Evolutionary conservation across 2,888 invertebrate genomes (phyloP), one percentile per base, ranked within the genome.

Genomic region (Prionchulus punctatus): DNA sequence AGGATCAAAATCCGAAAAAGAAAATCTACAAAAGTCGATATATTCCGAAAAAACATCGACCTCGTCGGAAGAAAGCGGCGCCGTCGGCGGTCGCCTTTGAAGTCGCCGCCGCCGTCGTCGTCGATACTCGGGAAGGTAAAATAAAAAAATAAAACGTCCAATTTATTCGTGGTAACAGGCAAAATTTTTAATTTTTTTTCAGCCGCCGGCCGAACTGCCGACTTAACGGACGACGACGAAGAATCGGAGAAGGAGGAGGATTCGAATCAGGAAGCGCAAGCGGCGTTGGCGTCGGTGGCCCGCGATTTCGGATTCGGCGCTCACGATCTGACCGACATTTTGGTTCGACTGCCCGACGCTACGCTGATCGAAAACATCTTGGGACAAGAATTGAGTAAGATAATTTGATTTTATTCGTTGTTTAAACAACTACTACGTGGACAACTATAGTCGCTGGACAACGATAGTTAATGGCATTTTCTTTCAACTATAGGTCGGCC

Each of bases 241-340:
- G 7, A 7, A 28, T 4, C 50, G 27, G 50, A 28, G 26, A 21
- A 49, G 4, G 50, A 49, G 28, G 50, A 26, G 28, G 26, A 23
- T 23, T 45, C 45, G 45, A 45, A 45, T 45, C 45, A 45, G 27
- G 58, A 55, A 18, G 59, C 58, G 27, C 64, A 64, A 31, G 60
- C 64, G 21, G 57, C 60, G 27, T 48, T 64, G 42, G 64, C 63
- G n/a, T 63, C 61, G 7, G 65, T 65, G 30, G 65, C 62, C 2
- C 62, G 63, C 47, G 65, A 66, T 25, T 57, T 65, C 15, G 62
- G 62, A 43, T 61, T 66, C 52, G 54, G 12, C 25, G 60, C 62
- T 43, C 55, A 58, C 45, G 62, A 60, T 26, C 54, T 62, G 21
- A 61, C 60, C 30, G 64, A 62, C 15, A 60, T 65, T 59, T 54